Base-by-base conservation (phyloP, 2,113 vertebrate genomes). In the Eurypyga helias region DNA sequence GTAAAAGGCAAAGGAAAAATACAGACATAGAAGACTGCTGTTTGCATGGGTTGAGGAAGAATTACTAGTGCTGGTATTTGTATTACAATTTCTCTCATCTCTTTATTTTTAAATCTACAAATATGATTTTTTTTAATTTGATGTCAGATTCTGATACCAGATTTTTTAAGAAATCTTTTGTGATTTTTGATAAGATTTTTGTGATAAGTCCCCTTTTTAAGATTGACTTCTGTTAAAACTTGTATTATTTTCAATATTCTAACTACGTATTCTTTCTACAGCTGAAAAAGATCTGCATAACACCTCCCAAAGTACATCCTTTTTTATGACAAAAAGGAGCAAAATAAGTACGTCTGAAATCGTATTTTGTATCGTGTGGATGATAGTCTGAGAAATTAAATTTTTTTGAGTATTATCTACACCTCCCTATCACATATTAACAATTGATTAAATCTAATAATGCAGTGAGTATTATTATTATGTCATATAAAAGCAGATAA, bases 371-470 rank as follows among this genome's bases (percentile, higher is more conserved):
- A 13, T 51, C 51, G 5, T 45, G 52, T 45, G 15, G 34, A 15
- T 52, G 25, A 28, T 31, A 66, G 60, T 33, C 69, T 84, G 25
- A 83, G 55, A 72, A 67, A 55, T 6, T 0, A 77, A 38, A n/a
- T 38, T 52, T 77, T 82, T 88, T 64, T 29, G 48, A 81, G 60
- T 11, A 34, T 18, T 57, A 1, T 29, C 9, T 90, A 26, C 7
- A n/a, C 11, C 51, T 70, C 19, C 49, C 79, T 93, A 83, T 85
- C 92, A 81, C 17, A 18, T 75, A 70, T 88, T 93, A 95, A 83
- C 61, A 87, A 71, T 93, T 91, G 81, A 96, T 96, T 79, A 90
- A 87, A 87, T 69, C 71, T 94, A 87, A 84, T 93, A 93, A 91
- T 71, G 87, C 54, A 70, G 29, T 64, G 41, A 89, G 41, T 12